Evolutionary conservation across 1,140 invertebrate species (phyloP), one percentile per base, ranked within the genome.

Genomic region (Microvelia longipes): DNA sequence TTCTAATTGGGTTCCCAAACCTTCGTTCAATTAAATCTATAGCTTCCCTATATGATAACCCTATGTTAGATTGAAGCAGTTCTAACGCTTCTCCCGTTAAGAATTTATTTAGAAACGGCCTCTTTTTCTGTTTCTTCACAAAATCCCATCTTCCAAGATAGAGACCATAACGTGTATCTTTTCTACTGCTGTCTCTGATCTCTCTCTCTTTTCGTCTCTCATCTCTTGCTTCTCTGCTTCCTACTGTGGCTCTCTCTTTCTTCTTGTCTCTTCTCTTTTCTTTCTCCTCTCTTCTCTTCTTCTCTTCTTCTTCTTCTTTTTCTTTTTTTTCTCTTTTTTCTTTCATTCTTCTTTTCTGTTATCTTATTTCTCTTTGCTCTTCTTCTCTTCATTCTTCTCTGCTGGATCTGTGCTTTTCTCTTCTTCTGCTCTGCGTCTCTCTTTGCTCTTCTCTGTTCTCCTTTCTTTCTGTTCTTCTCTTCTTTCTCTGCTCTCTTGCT

Each of bases 241-340:
- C 85, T 81, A 98, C 98, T 97, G 96, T 99, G 35, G 88, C 78
- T 2, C 96, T 93, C 75, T 90, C 85, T 72, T 94, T 92, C n/a
- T 82, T 25, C 82, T 81, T 86, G 83, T 74, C 88, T 83, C 87
- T 83, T 67, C 81, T 81, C 29, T 89, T 86, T 14, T 91, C 88
- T 73, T 82, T 78, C 79, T 95, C 92, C 0, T 90, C 89, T 70
- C 90, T 89, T 24, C 82, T 26, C 82, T 81, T 86, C 83, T 75
- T 88, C 83, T 87, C 83, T 68, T 81, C 81, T 30, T 90, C 86
- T 14, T 91, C 88, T 73, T 82, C 78, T 79, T 95, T 93, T 0
- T 92, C 82, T 27, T 83, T 79, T 69, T 92, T 84, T 81, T 99
- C 97, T 80, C 98, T 98, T 76, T 99, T 96, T 80, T 99, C 97